Evolutionary conservation across 2,888 invertebrate genomes (phyloP).

Genomic region (Sinelater perroti): DNA sequence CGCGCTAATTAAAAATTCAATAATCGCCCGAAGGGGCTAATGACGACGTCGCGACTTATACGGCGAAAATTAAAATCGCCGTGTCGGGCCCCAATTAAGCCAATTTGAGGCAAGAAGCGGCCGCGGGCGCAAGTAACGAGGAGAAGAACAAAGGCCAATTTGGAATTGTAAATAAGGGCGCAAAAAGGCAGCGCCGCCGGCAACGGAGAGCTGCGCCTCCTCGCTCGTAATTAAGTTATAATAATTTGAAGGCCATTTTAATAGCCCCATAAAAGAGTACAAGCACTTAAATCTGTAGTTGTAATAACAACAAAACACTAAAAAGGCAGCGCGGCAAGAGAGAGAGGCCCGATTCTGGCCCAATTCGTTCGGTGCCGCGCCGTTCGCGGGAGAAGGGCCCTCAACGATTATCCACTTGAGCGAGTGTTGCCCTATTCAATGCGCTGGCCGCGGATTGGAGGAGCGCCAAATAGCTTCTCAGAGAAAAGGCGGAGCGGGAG

Average conservation of each 20-base stretch:
- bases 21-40: conserved; percentile 9
- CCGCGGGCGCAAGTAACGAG: conserved; percentile 35
- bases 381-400: conserved; percentile 21
- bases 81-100: conserved; percentile 36
- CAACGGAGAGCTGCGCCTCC: conserved; percentile 39
- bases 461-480: conserved; percentile 35
- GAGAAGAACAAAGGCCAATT: conserved; percentile 36
- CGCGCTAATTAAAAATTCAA: conserved; percentile 18
- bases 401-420: conserved; percentile 37
- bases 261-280: conserved; percentile 59
- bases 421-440: conserved; percentile 43
- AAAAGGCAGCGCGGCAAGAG: conserved; percentile 52
- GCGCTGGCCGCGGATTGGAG: conserved; percentile 38
- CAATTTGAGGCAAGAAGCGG: conserved; percentile 36
- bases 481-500: conserved; percentile 22
- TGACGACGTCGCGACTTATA: conserved; percentile 20
- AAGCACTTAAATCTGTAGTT: conserved; percentile 58
- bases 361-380: conserved; percentile 26
- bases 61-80: conserved; percentile 27
- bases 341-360: conserved; percentile 37
- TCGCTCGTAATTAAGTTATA: conserved; percentile 56
- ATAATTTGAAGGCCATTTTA: conserved; percentile 58
- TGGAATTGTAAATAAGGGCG: conserved; percentile 37
- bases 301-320: conserved; percentile 57
- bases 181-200: conserved; percentile 36